Percentiles rank a stretch among this genome's conserved stretches.
Evolutionary conservation across 2,888 invertebrate genomes (phyloP).

Genomic region (Trypoxylon attenuatum): DNA sequence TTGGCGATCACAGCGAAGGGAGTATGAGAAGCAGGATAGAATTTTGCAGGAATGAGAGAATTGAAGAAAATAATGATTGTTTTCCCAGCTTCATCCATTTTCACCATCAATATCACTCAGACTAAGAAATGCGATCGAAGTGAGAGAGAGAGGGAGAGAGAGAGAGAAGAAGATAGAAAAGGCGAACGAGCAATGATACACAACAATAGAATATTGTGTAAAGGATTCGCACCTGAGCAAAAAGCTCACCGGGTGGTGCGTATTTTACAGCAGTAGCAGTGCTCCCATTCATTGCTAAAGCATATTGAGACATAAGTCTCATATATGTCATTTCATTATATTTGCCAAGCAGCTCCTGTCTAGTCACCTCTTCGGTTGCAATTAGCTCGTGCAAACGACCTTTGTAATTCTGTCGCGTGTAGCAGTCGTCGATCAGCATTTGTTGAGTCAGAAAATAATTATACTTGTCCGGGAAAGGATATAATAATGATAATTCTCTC

Average conservation of each 20-base stretch:
- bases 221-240: slow-evolving; percentile 77
- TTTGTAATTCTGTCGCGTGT: slow-evolving; percentile 83
- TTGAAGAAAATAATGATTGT: no score
- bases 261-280: slow-evolving; percentile 85
- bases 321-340: slow-evolving; percentile 82
- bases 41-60: no score
- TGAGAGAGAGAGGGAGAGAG: no score
- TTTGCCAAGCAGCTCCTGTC: slow-evolving; percentile 81
- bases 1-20: no score
- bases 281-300: slow-evolving; percentile 82
- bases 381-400: slow-evolving; percentile 85
- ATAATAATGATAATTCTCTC: slow-evolving; percentile 70
- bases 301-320: slow-evolving; percentile 80
- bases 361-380: slow-evolving; percentile 86
- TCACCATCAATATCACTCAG: no score
- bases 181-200: no score
- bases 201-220: no score
- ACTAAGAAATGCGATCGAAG: no score
- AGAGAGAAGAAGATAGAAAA: no score
- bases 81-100: no score
- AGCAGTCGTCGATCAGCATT: slow-evolving; percentile 79
- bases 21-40: no score
- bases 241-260: slow-evolving; percentile 84
- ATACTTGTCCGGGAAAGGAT: slow-evolving; percentile 81
- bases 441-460: slow-evolving; percentile 82